These are phyloP conservation scores for Himalopsyche japonica DNA, from an alignment of 2,888 invertebrate species.

Conservation along the genomic window DNA sequence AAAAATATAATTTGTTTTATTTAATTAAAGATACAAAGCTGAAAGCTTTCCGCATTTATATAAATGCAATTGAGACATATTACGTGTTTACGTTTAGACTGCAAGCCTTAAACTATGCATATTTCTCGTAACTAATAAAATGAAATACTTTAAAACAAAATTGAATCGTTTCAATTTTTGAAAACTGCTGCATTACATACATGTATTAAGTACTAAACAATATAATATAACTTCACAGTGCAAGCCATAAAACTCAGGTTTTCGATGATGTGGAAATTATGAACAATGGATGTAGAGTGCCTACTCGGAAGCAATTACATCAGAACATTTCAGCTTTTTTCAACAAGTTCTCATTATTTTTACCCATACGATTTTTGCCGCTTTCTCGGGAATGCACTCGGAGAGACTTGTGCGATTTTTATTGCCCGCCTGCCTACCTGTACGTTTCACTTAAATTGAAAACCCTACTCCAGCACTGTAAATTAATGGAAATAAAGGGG, in stretches of 20 bases:
- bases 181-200: too few relatives aligned
- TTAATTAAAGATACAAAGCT: too few relatives aligned
- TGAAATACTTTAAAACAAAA: too few relatives aligned
- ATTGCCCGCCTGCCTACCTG: neutral
- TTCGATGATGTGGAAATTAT: neutral
- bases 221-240: neutral
- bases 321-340: neutral
- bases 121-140: neutral
- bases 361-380: neutral
- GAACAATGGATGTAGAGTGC: neutral
- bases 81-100: too few relatives aligned
- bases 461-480: neutral
- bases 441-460: neutral
- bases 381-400: neutral
- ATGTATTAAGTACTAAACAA: too few relatives aligned
- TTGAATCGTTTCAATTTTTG: too few relatives aligned
- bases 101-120: neutral
- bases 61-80: too few relatives aligned
- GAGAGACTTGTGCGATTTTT: neutral
- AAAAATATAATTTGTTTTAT: too few relatives aligned
- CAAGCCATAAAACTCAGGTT: neutral
- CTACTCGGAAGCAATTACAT: neutral
- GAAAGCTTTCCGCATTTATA: too few relatives aligned
- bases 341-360: neutral
- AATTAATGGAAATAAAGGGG: neutral